These are phyloP conservation scores for Acleris holmiana DNA, from an alignment of 2,888 invertebrate species.

Conservation along the genomic window DNA sequence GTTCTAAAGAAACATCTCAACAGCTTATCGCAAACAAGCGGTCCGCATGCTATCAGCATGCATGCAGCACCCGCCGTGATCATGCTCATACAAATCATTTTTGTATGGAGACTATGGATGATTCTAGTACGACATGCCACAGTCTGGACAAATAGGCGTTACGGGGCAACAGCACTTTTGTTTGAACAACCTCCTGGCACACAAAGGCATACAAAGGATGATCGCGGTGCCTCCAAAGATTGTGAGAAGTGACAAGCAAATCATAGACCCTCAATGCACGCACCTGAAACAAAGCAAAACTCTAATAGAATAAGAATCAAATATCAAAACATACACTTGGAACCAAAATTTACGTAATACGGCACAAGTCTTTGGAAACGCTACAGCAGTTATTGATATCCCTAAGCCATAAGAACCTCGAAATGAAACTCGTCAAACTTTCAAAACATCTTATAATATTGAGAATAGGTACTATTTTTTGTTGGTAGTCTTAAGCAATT, in stretches of 20 bases:
- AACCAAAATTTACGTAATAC: neutral
- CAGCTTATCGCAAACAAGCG: constrained; percentile 53
- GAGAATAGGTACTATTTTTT: neutral
- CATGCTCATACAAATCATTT: constrained; percentile 57
- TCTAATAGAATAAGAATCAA: constrained; percentile 14
- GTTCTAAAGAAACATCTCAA: constrained; percentile 37
- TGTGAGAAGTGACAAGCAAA: constrained; percentile 48
- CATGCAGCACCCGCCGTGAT: constrained; percentile 47
- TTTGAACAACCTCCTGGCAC: constrained; percentile 35
- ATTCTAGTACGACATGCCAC: constrained; percentile 50
- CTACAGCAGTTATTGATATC: neutral
- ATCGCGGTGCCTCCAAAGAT: constrained; percentile 43
- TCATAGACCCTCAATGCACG: constrained; percentile 41
- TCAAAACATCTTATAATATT: constrained; percentile 9
- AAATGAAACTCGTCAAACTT: constrained; percentile 10
- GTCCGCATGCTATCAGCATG: constrained; percentile 48
- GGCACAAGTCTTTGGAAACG: neutral
- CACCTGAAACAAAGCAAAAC: constrained; percentile 27
- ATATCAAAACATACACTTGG: neutral
- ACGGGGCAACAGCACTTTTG: constrained; percentile 49
- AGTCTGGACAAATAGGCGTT: constrained; percentile 51
- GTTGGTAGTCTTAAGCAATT: neutral
- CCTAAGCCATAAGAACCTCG: neutral
- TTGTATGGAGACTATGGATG: constrained; percentile 12
- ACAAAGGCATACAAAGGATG: constrained; percentile 43